Evolutionary conservation across 1,140 invertebrate species (phyloP).

Genomic region (Cheumatopsyche charites): DNA sequence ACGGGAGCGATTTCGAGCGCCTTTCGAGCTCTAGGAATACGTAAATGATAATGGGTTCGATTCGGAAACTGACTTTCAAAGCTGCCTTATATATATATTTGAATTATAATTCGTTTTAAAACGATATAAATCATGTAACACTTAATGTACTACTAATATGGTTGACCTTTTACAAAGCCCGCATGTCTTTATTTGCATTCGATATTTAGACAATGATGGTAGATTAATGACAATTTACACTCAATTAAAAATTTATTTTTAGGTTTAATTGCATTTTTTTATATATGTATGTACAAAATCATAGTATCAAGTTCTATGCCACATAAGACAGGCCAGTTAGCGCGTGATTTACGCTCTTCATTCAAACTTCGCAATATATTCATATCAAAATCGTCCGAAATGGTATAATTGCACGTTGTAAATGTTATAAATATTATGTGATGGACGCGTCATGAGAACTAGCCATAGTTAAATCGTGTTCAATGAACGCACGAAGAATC

Average conservation of each 20-base stretch:
- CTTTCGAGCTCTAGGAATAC: neutral
- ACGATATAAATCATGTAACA: neutral
- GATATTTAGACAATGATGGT: no score
- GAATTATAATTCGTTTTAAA: neutral
- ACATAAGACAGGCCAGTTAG: neutral
- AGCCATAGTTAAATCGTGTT: slow-evolving; percentile 2
- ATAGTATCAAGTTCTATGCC: no score
- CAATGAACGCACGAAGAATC: neutral
- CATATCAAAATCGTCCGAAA: neutral
- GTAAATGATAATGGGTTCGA: slow-evolving; percentile 13
- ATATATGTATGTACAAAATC: no score
- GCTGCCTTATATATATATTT: neutral
- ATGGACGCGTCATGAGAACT: slow-evolving; percentile 19
- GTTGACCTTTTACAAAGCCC: no score
- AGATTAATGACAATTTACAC: no score
- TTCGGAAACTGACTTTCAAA: neutral
- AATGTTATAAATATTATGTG: no score
- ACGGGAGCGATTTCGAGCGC: no score
- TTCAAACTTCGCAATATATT: slow-evolving; percentile 9
- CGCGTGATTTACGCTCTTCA: neutral
- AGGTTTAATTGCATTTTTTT: no score
- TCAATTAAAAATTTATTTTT: no score
- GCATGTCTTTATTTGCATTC: no score
- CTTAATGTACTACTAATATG: no score
- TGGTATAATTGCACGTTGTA: slow-evolving; percentile 15